Base-by-base conservation (phyloP, 2,113 vertebrate species). In the Oncorhynchus nerka region DNA sequence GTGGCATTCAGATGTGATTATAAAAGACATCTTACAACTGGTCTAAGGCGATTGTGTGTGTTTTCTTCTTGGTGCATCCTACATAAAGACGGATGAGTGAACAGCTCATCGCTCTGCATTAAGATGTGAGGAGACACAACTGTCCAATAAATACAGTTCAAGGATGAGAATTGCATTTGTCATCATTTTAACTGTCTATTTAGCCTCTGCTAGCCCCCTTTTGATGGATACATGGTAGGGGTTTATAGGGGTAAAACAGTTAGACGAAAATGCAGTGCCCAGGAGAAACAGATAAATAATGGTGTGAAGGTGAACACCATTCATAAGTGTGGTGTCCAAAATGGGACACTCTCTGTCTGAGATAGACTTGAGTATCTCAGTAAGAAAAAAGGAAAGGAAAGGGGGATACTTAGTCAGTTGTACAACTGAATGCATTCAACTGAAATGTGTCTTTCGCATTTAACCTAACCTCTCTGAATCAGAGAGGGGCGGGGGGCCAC, bases 101-200 rank as follows among this genome's bases (percentile, higher is more conserved):
- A 65, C 74, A 79, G 80, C 86, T 86, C 75, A 79, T 85, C 68
- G 12, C 76, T 89, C 82, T 71, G 51, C 65, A 79, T 84, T 75
- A 84, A 77, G 70, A 84, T 59, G 62, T 68, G 71, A 80, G 71
- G 65, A 83, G 77, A 77, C 79, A 59, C 57, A 39, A 80, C 69
- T 81, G 77, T 79, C 74, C 84, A 86, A 87, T 85, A 87, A 84
- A 87, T 71, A 84, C 71, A 77, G 80, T 81, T 75, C 55, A 28
- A 78, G 79, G 80, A 64, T 83, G 81, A 81, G 82, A 86, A 88
- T 86, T 82, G 83, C 86, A 88, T 91, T 81, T 79, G 81, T 89
- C 79, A 80, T 90, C 79, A 86, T 81, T 90, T 75, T 73, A 81
- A 85, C 81, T 84, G 83, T 90, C 89, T 89, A 79, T 86, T 92